Conservation (phyloP, 2,888 invertebrate genomes). For the Nephrotoma flavescens region DNA sequence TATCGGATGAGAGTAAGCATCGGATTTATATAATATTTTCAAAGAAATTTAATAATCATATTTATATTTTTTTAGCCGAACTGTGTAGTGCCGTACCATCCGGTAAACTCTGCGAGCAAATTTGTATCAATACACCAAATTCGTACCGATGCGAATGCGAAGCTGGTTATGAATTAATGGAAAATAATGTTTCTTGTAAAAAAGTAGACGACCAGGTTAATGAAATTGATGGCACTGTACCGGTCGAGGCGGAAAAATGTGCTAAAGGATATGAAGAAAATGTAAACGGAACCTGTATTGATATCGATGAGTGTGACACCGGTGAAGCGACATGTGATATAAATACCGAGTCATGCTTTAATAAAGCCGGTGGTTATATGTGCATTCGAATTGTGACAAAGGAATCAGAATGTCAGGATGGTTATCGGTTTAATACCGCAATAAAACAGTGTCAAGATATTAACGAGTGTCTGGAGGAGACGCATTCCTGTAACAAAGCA, state of each 20-base stretch:
- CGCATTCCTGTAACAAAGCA: conserved; percentile 48
- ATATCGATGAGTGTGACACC: conserved; percentile 54
- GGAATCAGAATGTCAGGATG: conserved; percentile 23
- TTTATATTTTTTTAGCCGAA: not conserved
- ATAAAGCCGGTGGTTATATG: conserved; percentile 49
- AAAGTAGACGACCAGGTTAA: not conserved
- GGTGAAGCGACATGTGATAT: conserved; percentile 52
- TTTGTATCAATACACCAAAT: conserved; percentile 40
- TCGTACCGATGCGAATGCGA: conserved; percentile 37
- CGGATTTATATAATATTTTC: not conserved
- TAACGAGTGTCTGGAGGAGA: conserved; percentile 51
- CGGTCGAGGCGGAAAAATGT: conserved; percentile 20
- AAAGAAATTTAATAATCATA: not conserved
- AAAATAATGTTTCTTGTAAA: conserved; percentile 36
- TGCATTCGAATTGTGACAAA: conserved; percentile 32
- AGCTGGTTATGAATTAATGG: conserved; percentile 32
- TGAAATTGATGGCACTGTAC: not conserved
- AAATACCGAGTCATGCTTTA: conserved; percentile 46
- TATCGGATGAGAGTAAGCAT: conserved; percentile 2
- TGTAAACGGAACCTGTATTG: conserved; percentile 34
- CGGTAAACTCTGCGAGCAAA: conserved; percentile 36
- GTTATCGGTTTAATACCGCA: conserved; percentile 38
- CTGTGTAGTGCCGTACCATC: not conserved
- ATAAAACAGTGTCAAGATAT: conserved; percentile 51
- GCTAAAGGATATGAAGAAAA: conserved; percentile 32